Evolutionary conservation across 2,797 vertebrate genomes (phyloP).

Genomic region (Chaenodraco wilsoni): DNA sequence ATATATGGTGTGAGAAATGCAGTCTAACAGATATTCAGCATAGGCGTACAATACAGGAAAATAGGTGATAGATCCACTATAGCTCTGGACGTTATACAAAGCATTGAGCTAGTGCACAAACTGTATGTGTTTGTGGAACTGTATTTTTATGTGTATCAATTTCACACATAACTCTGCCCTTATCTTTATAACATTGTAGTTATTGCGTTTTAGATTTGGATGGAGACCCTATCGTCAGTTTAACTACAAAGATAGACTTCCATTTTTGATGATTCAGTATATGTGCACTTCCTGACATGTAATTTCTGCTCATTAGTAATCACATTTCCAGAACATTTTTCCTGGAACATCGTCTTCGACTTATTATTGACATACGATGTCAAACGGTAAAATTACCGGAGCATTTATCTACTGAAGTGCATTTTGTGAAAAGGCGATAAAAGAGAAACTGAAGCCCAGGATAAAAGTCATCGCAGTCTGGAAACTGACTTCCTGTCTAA

Average conservation of each 20-base stretch:
- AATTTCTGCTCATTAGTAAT: constrained; percentile 11
- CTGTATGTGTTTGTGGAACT: not conserved
- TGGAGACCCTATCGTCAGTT: not conserved
- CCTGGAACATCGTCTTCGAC: constrained; percentile 30
- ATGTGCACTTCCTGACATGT: constrained; percentile 21
- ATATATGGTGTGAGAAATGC: constrained; percentile 51
- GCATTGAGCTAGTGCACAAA: not conserved
- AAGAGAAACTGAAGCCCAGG: constrained; percentile 5
- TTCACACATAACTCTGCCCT: not conserved
- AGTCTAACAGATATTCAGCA: constrained; percentile 26
- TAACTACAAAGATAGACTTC: not conserved
- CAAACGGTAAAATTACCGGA: constrained; percentile 20
- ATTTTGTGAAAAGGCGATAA: not conserved
- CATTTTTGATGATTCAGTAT: constrained; percentile 1
- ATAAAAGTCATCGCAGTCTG: not conserved
- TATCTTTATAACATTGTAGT: not conserved
- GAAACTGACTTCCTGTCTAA: constrained; percentile 9
- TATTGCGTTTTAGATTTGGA: constrained; percentile 1
- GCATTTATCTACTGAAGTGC: constrained; percentile 20
- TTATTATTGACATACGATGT: constrained; percentile 21
- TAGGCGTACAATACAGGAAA: not conserved
- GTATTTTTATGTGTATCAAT: not conserved
- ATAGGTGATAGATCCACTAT: constrained; percentile 13
- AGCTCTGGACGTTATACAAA: not conserved
- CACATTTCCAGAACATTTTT: constrained; percentile 27